Conservation (phyloP, 2,113 vertebrate genomes). For the Xyrauchen texanus region DNA sequence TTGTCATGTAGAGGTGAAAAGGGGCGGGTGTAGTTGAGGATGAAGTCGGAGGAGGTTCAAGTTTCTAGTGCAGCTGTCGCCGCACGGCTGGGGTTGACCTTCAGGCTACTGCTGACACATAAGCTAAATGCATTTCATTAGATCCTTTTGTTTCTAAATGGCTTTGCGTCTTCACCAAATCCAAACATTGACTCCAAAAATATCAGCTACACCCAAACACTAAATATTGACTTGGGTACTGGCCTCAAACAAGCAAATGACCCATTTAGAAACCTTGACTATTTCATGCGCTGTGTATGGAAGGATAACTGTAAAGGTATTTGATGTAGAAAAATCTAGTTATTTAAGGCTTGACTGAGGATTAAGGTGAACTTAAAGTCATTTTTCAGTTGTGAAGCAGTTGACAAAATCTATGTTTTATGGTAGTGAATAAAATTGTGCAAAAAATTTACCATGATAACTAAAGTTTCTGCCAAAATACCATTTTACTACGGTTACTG, state of each 20-base stretch:
- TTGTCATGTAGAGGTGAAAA: conserved; percentile 49
- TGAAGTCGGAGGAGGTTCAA: conserved; percentile 54
- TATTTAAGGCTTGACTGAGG: too few species aligned
- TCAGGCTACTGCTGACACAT: conserved; percentile 43
- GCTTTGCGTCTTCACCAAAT: neutral
- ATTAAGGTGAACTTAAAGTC: too few species aligned
- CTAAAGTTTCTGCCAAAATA: too few species aligned
- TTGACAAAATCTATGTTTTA: too few species aligned
- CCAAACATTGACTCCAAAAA: neutral
- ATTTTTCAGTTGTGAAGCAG: too few species aligned
- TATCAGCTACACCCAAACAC: conserved; percentile 10
- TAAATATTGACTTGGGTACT: neutral
- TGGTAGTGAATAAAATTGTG: too few species aligned
- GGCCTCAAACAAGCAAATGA: conserved; percentile 7
- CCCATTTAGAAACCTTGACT: too few species aligned
- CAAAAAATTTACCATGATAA: too few species aligned
- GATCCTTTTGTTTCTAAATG: conserved; percentile 17
- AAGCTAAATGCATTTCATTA: conserved; percentile 45
- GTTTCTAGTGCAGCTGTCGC: conserved; percentile 54
- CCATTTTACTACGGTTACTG: too few species aligned
- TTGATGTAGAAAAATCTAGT: too few species aligned
- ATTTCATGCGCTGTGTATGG: too few species aligned
- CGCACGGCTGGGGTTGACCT: conserved; percentile 35
- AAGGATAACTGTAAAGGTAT: too few species aligned
- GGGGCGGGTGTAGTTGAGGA: conserved; percentile 20